Evolutionary conservation across 92 coral and sea anemone species (phyloP), one percentile per base, ranked within the genome.

Genomic region (Phymanthus crucifer): DNA sequence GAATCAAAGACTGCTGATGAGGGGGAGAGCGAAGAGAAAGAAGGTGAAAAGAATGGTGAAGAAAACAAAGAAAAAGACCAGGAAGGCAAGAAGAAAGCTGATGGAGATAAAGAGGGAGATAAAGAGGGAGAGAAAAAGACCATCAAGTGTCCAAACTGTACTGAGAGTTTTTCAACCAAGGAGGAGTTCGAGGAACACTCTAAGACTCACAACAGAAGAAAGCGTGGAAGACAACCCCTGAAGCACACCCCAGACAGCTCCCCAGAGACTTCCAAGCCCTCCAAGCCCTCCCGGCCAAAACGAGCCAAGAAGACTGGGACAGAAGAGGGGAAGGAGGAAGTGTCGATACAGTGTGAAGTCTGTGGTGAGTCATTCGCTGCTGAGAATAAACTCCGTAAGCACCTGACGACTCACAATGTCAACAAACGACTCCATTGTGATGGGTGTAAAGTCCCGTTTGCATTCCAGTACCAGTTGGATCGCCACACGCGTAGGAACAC

Each of bases 401-500:
- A 82, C 50, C 71, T 82, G 26, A 72, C 80, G 19, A 73, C 86
- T 16, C 86, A 82, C 58, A 82, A 82, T 34, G 86, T 82, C 12
- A 71, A 82, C 43, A 82, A 82, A 54, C 52, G 86, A 11, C 80
- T 82, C 1, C 86, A 82, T 21, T 82, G 86, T 74, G 86, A 82
- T 64, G 86, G 86, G 5, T 82, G 86, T 46, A 82, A 82, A 34
- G 86, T 82, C 5, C 77, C 80, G 1, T 82, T 82, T 43, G 86
- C 86, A 3, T 82, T 82, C 86, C 86, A 82, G 71, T 82, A 61
- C 80, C 86, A 82, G 78, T 75, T 82, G 18, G 86, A 82, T 24
- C 40, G 58, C 21, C 86, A 82, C 75, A 58, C 74, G 61, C 80
- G 77, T 27, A 50, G 86, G 71, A 82, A 82, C 48, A 73, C 86